Conservation (phyloP, 1,140 invertebrate species). For the Papilio xuthus region DNA sequence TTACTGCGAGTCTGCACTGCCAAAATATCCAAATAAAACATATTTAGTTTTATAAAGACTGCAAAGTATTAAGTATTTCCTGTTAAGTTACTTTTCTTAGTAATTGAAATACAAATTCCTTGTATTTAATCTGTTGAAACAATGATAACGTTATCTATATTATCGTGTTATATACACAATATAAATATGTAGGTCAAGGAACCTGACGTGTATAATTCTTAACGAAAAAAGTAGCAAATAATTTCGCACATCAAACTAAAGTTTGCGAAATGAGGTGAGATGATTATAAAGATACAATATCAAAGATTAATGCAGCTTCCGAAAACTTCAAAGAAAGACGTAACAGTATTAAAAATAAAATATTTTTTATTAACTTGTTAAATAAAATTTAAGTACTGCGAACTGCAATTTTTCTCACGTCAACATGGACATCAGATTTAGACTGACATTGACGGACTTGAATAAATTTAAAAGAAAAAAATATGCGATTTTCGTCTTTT, state of each 20-base stretch:
- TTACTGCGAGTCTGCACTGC: not conserved
- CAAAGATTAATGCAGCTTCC: constrained; percentile 16
- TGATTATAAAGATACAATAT: constrained; percentile 17
- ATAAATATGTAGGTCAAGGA: constrained; percentile 4
- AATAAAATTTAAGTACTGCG: not conserved
- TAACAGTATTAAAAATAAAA: not conserved
- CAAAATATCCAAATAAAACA: not conserved
- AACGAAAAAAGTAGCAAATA: constrained; percentile 1
- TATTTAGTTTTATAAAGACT: not conserved
- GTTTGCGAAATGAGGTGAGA: constrained; percentile 1
- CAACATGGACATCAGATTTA: not conserved
- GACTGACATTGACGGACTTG: not conserved
- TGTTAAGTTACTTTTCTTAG: not conserved
- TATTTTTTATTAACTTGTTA: constrained; percentile 1
- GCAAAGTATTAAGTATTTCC: not conserved
- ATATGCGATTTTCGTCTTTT: not conserved
- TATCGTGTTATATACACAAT: not conserved
- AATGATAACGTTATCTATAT: constrained; percentile 8
- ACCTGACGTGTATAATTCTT: not conserved
- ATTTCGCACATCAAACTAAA: constrained; percentile 5
- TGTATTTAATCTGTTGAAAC: not conserved
- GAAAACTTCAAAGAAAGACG: constrained; percentile 8
- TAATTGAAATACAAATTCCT: not conserved
- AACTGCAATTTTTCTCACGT: not conserved
- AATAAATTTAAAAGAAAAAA: not conserved